Base-by-base conservation (phyloP, 1,140 invertebrate genomes). In the Brachionus sp. region DNA sequence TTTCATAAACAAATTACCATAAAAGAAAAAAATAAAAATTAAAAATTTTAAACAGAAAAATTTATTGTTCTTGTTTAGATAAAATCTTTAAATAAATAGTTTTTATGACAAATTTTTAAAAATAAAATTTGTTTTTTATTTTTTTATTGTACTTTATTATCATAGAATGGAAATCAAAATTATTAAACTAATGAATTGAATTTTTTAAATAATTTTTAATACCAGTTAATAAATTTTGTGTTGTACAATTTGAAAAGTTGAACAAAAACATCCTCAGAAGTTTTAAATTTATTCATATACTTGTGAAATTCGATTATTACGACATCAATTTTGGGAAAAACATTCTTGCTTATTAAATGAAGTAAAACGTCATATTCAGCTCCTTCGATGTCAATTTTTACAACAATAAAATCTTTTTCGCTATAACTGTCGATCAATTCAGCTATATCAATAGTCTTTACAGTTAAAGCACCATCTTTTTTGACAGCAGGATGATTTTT, bases 371-470 rank as follows among this genome's bases (percentile, higher is more conserved):
- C 64, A 19, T 66, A 66, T 66, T 66, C 64, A n/a, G 64, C 64
- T n/a, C 64, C 64, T 66, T 66, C 64, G 5, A 66, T 66, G n/a
- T 66, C 64, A 33, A 66, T 66, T 37, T 66, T 66, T 33, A 66
- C 64, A 1, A 66, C 25, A 33, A 66, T 25, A 66, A 35, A 66
- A 12, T 66, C 64, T 5, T 66, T 37, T 37, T 66, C 64, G 13
- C 13, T 25, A 37, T 66, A 66, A 10, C 9, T 23, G 13, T 66
- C 33, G 29, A 66, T 66, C n/a, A 66, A 66, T 33, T 66, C 33
- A 5, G 64, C 64, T 35, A 66, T 37, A n/a, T 66, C 64, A 33
- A 66, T 25, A 13, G 64, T 66, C n/a, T 66, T 66, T 5, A 66
- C 64, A 23, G 64, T 66, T 13, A 37, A 13, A 13, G 33, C 25